Evolutionary conservation across 2,113 vertebrate genomes (phyloP).

Genomic region (Tachuris rubrigastra): DNA sequence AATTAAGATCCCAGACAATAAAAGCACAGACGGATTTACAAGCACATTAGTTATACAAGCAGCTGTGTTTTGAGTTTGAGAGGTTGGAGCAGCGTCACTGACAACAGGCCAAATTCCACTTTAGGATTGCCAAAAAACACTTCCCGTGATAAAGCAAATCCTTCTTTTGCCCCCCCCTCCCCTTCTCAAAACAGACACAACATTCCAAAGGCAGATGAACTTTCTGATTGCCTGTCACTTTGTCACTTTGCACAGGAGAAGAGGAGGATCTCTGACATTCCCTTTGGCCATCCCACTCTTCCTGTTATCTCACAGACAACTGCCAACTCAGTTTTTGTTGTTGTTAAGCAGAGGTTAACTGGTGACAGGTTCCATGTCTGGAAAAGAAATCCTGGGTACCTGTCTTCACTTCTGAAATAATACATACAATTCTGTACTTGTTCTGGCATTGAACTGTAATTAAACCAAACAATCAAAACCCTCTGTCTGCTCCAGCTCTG

Average conservation of each 20-base stretch:
- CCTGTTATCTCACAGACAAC: neutral
- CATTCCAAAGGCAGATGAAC: neutral
- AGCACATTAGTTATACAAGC: neutral
- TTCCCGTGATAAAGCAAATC: neutral
- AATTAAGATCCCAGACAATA: constrained; percentile 43
- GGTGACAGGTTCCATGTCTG: neutral
- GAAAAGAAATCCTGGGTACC: neutral
- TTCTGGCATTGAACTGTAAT: neutral
- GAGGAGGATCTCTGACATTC: neutral
- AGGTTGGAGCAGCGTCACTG: neutral
- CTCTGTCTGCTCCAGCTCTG: neutral
- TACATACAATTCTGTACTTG: neutral
- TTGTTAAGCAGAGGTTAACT: neutral
- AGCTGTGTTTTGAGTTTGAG: neutral
- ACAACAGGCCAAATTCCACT: neutral
- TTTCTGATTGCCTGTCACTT: neutral
- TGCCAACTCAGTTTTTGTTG: rapidly evolving
- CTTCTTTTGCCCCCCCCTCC: neutral
- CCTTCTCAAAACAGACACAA: neutral
- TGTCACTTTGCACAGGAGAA: neutral
- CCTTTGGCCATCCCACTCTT: neutral
- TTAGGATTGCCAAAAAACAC: neutral
- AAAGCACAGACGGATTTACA: neutral
- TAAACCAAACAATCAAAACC: neutral
- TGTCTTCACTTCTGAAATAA: neutral